Evolutionary conservation across 2,797 vertebrate species (phyloP), one percentile per base, ranked within the genome.

Genomic region (Eurystomus glaucurus): DNA sequence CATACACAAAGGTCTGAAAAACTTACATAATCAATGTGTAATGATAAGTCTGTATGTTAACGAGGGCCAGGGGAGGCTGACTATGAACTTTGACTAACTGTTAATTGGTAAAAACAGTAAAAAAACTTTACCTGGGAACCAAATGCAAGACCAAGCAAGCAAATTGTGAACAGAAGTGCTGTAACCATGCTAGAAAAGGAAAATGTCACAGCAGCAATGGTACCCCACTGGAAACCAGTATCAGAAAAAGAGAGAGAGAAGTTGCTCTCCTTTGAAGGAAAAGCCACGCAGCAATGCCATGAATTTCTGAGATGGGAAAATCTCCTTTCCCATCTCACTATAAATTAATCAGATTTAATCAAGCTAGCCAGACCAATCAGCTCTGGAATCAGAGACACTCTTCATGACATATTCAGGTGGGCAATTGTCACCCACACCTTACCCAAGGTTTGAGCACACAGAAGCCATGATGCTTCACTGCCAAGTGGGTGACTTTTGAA

Each of bases 31-130:
- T 21, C 64, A 75, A 35, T n/a, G 20, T 29, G 74, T 35, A 55
- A 39, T 46, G 48, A 81, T 45, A 23, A 58, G 23, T 11, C 7
- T 66, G 0, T 28, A 50, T 0, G 0, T 23, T 52, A 76, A 83
- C 8, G 20, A 25, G 16, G 26, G n/a, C 21, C 25, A 70, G 18
- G 2, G 8, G 1, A 85, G 39, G n/a, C 22, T 66, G 52, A 45
- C 23, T 35, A 3, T 9, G 2, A 90, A 60, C 14, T 91, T 10
- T 25, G 25, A 70, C 23, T 55, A 58, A 64, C 14, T 29, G 17
- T 10, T 76, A 35, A 52, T 31, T 19, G 15, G 15, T 68, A 5
- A 80, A 88, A 43, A 51, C 22, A n/a, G 22, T 9, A 62, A 61
- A 88, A 83, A 61, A 88, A 83, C 3, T 65, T 69, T 11, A 69